Conservation (phyloP, 2,113 vertebrate species). For the Phodopus roborovskii region DNA sequence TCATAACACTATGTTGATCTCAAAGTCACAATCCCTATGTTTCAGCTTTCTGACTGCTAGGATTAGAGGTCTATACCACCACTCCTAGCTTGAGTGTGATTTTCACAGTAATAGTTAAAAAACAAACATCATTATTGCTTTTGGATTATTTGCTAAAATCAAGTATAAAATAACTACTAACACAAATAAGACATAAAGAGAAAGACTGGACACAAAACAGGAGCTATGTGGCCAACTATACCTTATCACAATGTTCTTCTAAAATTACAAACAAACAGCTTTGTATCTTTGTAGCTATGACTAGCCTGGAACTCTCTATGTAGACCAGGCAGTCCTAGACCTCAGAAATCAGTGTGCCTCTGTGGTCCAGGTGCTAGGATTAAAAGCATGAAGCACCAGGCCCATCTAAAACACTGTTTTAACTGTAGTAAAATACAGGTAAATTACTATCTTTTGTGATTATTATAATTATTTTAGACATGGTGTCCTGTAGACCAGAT, state of each 20-base stretch:
- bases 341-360: not conserved
- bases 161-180: not conserved
- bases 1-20: not conserved
- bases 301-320: not conserved
- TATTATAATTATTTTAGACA: not conserved
- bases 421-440: not conserved
- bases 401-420: not conserved
- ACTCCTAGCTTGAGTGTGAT: not conserved
- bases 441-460: not conserved
- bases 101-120: slow-evolving; percentile 40
- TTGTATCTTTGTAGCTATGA: not conserved
- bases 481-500: not conserved
- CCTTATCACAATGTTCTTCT: not conserved
- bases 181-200: slow-evolving; percentile 13
- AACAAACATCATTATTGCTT: not conserved
- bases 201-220: not conserved
- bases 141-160: not conserved
- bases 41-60: not conserved
- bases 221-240: not conserved
- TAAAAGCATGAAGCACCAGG: not conserved
- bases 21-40: not conserved
- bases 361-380: not conserved
- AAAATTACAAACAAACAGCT: not conserved
- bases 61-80: not conserved
- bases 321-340: not conserved